Base-by-base conservation (phyloP, 2,888 invertebrate species). In the Torymus tubicola region DNA sequence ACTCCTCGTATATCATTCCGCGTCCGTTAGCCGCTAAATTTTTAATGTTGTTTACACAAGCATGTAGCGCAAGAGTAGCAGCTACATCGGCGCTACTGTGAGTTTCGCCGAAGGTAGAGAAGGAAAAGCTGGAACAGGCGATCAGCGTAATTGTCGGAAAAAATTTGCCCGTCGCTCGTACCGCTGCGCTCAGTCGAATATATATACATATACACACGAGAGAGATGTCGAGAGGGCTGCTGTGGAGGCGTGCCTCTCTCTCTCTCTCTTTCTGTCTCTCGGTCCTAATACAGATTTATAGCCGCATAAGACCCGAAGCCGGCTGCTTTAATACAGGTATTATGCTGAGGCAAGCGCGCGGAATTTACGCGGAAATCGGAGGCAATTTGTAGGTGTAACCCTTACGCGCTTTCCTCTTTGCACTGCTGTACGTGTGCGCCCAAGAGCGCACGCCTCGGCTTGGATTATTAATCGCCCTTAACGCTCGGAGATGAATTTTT, bases 221-320 rank as follows among this genome's bases (percentile, higher is more conserved):
- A 55, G 55, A 69, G 63, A 42, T 53, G 18, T 16, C 16, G 31
- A 42, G 72, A 60, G 21, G 31, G n/a, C 5, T 42, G 42, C 42
- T 11, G 42, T 14, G 21, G 18, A 61, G 61, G 24, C 13, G 60
- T 12, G 16, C 14, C 8, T 18, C n/a, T 55, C 50, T 61, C 2
- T 60, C 63, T 14, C 63, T 31, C n/a, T 64, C 70, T 61, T 57
- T 18, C 75, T 21, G 1, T 21, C 21, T 21, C 21, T 21, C 21
- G 21, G 80, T 80, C 82, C 85, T 89, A 89, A 89, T 89, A 86
- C 88, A 87, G 87, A 90, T 89, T 89, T 89, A 89, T 90, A 85
- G 87, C 85, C 82, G 81, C 85, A 84, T 87, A 86, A 87, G 86
- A 86, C 87, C 86, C 80, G 78, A 79, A 86, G 83, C 85, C 82